Conservation (phyloP, 2,113 vertebrate species). For the Plestiodon gilberti region DNA sequence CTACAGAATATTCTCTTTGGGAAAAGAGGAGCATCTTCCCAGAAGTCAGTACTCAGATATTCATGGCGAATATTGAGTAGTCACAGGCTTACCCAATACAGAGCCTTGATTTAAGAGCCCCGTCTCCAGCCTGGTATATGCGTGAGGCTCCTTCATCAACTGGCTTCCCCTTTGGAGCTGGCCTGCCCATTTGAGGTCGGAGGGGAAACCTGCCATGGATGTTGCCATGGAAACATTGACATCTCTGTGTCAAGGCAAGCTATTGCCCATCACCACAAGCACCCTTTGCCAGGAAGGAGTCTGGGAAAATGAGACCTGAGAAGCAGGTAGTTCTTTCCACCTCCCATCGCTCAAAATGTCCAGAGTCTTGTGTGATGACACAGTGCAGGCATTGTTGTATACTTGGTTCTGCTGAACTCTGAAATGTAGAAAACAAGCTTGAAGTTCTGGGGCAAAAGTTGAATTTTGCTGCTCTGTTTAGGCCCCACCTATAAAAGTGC, state of each 20-base stretch:
- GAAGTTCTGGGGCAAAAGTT: neutral
- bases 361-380: neutral
- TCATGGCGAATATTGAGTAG: too few relatives aligned
- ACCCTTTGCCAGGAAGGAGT: too few relatives aligned
- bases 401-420: too few relatives aligned
- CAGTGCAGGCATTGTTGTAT: neutral
- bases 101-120: neutral
- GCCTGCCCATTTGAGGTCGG: neutral
- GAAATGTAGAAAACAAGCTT: too few relatives aligned
- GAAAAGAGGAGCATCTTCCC: too few relatives aligned
- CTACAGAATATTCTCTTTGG: too few relatives aligned
- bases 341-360: too few relatives aligned
- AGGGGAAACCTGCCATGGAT: neutral
- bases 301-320: too few relatives aligned
- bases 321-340: too few relatives aligned
- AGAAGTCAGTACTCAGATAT: neutral
- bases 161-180: neutral
- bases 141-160: neutral
- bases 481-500: neutral
- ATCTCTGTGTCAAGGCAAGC: too few relatives aligned
- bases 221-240: neutral
- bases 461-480: neutral
- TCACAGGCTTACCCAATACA: neutral
- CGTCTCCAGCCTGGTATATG: rapidly evolving
- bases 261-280: too few relatives aligned